These are phyloP conservation scores for Frankliniella intonsa DNA, from an alignment of 2,888 invertebrate species.

Conservation along the genomic window DNA sequence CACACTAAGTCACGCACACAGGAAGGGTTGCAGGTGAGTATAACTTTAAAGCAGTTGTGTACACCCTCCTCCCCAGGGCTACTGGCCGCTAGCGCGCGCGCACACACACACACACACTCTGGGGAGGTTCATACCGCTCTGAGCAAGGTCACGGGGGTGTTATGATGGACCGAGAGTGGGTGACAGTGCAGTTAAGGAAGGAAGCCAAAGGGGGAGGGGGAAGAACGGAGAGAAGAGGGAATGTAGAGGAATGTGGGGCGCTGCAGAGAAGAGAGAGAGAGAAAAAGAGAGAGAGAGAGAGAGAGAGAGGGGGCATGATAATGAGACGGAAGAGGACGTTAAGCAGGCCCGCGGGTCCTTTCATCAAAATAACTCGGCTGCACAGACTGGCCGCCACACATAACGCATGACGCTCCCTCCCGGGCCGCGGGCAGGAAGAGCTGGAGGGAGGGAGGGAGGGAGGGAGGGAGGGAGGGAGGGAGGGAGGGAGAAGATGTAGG, in stretches of 20 bases:
- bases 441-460: too few species aligned
- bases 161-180: background rate
- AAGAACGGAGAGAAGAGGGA: background rate
- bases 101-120: background rate
- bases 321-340: background rate
- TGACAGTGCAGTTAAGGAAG: background rate
- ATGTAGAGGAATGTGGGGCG: background rate
- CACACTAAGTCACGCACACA: background rate
- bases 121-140: background rate
- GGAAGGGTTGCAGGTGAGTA: background rate
- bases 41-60: conserved; percentile 27
- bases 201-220: background rate
- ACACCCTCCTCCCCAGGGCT: background rate
- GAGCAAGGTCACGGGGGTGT: background rate
- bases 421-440: too few species aligned
- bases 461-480: too few species aligned
- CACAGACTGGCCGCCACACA: too few species aligned
- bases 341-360: background rate
- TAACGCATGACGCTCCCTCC: too few species aligned
- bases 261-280: background rate
- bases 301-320: background rate
- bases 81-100: background rate
- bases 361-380: conserved; percentile 16
- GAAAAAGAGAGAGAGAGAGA: background rate
- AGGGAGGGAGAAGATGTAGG: too few species aligned